phyloP scores from a whole-genome alignment of 2,888 invertebrate species.

The Drosophila acutilabella region DNA sequence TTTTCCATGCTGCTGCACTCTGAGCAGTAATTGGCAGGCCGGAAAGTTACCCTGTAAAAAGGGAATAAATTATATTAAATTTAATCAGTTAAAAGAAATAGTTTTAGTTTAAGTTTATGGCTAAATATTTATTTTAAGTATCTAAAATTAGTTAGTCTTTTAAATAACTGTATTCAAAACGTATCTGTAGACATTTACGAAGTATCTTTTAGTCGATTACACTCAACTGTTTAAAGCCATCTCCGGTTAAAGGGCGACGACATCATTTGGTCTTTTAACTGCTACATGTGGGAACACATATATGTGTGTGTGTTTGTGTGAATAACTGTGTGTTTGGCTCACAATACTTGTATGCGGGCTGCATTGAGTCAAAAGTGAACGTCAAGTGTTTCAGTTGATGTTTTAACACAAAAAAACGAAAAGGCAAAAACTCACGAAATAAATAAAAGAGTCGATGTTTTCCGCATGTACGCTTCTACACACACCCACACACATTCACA shows the following conservation, averaged over 20 bases:
- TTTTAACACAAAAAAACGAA: slow-evolving; percentile 50
- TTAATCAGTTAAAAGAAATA: too few relatives aligned
- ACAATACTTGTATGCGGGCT: slow-evolving; percentile 55
- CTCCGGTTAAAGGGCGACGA: slow-evolving; percentile 47
- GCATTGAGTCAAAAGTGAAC: slow-evolving; percentile 56
- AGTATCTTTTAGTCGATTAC: slow-evolving; percentile 4
- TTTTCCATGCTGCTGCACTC: slow-evolving; percentile 22
- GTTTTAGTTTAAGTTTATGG: background rate
- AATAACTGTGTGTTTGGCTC: slow-evolving; percentile 8
- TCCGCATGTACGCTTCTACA: slow-evolving; percentile 26
- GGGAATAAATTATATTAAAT: too few relatives aligned
- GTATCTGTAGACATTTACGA: background rate
- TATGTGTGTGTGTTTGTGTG: background rate
- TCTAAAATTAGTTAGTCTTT: too few relatives aligned
- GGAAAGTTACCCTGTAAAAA: slow-evolving; percentile 7
- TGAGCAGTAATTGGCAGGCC: background rate
- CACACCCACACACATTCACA: background rate
- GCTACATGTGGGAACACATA: slow-evolving; percentile 6
- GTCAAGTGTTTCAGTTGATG: slow-evolving; percentile 63
- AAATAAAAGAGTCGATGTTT: slow-evolving; percentile 34
- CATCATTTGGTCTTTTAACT: slow-evolving; percentile 42
- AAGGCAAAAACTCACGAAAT: slow-evolving; percentile 34
- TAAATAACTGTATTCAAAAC: too few relatives aligned
- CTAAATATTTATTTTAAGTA: too few relatives aligned
- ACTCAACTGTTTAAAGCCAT: background rate